These are phyloP conservation scores for Neodiprion fabricii DNA, from an alignment of 1,140 invertebrate species.

Conservation along the genomic window DNA sequence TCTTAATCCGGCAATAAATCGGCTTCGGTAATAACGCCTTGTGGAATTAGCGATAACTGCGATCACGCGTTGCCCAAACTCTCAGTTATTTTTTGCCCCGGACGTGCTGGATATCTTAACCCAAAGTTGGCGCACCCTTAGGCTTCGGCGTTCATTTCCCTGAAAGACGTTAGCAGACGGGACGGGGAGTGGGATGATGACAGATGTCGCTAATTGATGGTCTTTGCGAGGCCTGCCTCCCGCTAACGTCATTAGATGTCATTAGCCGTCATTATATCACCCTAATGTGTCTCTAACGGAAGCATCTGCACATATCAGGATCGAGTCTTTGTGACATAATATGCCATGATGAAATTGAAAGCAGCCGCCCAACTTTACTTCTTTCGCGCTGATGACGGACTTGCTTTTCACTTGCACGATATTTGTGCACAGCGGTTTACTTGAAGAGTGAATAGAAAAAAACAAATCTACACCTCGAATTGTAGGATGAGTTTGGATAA, in stretches of 20 bases:
- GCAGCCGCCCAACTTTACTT: too few species aligned
- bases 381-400: too few species aligned
- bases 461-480: too few species aligned
- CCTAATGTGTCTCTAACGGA: neutral
- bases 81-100: slow-evolving; percentile 23
- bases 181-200: neutral
- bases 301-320: too few species aligned
- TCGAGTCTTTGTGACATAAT: neutral
- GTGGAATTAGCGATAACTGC: slow-evolving; percentile 44
- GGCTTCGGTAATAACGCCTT: slow-evolving; percentile 35
- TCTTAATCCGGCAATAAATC: slow-evolving; percentile 37
- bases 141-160: neutral
- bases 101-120: slow-evolving; percentile 31
- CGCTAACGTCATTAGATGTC: neutral
- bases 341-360: too few species aligned
- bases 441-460: too few species aligned
- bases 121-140: neutral
- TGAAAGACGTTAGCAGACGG: neutral
- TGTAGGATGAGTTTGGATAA: too few species aligned
- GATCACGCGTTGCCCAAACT: slow-evolving; percentile 39
- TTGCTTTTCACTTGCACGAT: too few species aligned
- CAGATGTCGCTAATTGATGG: slow-evolving; percentile 1
- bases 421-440: too few species aligned
- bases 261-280: neutral
- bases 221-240: neutral